Evolutionary conservation across 2,888 invertebrate genomes (phyloP).

Genomic region (Ptychoptera contaminata): DNA sequence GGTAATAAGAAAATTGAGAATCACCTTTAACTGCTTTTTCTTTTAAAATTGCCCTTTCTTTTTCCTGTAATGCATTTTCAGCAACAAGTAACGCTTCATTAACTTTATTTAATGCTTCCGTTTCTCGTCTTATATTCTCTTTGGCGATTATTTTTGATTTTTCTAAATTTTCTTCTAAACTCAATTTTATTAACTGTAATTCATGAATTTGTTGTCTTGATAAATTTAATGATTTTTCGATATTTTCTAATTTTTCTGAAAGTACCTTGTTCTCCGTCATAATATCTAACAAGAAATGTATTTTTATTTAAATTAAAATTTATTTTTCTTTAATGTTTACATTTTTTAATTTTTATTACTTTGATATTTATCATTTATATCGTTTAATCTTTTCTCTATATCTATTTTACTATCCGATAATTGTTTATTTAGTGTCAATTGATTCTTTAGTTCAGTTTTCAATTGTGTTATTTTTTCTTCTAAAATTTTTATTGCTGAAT

Average conservation of each 20-base stretch:
- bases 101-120: constrained; percentile 36
- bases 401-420: constrained; percentile 15
- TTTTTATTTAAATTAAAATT: constrained; percentile 2
- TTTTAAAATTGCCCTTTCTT: constrained; percentile 34
- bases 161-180: constrained; percentile 30
- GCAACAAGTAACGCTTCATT: constrained; percentile 39
- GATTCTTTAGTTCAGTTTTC: constrained; percentile 15
- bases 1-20: constrained; percentile 16
- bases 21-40: constrained; percentile 27
- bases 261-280: constrained; percentile 15
- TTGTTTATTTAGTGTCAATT: constrained; percentile 14
- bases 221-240: constrained; percentile 16
- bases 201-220: constrained; percentile 20
- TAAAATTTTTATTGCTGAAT: constrained; percentile 36
- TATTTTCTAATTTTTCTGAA: constrained; percentile 14
- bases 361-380: constrained; percentile 14
- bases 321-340: constrained; percentile 11
- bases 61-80: constrained; percentile 39
- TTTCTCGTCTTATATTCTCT: constrained; percentile 30
- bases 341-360: constrained; percentile 8
- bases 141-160: constrained; percentile 27
- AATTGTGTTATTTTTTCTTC: constrained; percentile 31
- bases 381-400: constrained; percentile 13
- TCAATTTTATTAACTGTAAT: constrained; percentile 15
- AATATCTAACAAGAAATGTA: constrained; percentile 1